Percentiles rank a stretch among this genome's conserved stretches.
phyloP scores from a whole-genome alignment of 2,113 vertebrate genomes.

The Sterna hirundo region DNA sequence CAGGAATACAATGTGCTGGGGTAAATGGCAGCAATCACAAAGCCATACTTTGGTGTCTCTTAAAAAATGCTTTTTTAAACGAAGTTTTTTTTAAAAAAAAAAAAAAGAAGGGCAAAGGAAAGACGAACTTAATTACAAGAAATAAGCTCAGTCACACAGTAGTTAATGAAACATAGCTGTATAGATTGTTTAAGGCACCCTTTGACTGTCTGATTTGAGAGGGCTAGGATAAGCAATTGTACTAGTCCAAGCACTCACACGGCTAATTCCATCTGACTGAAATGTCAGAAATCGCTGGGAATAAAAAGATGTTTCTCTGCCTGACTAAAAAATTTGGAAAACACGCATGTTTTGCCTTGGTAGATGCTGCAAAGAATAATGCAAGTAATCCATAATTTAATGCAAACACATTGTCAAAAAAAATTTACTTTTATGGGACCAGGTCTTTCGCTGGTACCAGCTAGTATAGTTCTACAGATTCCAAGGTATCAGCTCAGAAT shows the following conservation, averaged over 20 bases:
- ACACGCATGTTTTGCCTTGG: background rate
- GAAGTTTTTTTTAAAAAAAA: background rate
- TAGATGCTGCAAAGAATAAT: background rate
- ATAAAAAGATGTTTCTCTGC: background rate
- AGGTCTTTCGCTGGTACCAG: background rate
- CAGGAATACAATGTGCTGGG: background rate
- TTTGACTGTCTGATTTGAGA: background rate
- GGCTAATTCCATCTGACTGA: background rate
- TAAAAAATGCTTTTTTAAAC: background rate
- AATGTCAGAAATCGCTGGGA: background rate
- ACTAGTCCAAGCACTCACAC: background rate
- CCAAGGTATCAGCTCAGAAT: background rate
- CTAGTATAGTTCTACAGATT: background rate
- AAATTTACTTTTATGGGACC: background rate
- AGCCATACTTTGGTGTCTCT: background rate
- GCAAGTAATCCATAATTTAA: background rate
- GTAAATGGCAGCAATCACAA: background rate
- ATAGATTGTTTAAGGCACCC: background rate
- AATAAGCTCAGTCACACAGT: background rate
- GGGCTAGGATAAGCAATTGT: background rate
- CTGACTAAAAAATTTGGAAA: background rate
- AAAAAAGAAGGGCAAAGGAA: background rate
- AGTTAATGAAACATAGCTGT: slow-evolving; percentile 1
- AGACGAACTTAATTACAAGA: background rate
- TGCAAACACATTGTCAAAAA: background rate